Conservation (phyloP, 2,888 invertebrate genomes). For the Cheilosia urbana region DNA sequence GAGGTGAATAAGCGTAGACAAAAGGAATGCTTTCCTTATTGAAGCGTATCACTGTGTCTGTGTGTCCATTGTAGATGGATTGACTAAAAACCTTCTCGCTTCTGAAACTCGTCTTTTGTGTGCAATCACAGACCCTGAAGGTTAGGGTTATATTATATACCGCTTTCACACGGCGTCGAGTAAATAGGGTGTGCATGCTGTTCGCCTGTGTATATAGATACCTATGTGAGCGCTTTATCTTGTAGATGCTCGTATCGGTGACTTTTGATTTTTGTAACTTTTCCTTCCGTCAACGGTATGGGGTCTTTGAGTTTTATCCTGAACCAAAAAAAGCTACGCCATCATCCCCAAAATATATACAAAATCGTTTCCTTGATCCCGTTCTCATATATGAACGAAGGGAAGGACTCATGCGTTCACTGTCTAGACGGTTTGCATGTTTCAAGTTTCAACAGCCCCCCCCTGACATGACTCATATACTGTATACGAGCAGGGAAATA, state of each 20-base stretch:
- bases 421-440: constrained; percentile 72
- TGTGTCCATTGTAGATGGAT: constrained; percentile 64
- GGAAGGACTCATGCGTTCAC: constrained; percentile 25
- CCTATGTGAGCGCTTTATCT: constrained; percentile 27
- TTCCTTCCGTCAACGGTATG: constrained; percentile 26
- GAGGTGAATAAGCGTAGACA: constrained; percentile 59
- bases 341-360: constrained; percentile 11
- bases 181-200: constrained; percentile 54
- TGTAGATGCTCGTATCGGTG: constrained; percentile 45
- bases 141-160: constrained; percentile 72
- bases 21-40: constrained; percentile 65
- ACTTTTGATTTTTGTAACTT: constrained; percentile 60
- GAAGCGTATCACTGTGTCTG: constrained; percentile 72
- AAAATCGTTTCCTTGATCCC: constrained; percentile 55
- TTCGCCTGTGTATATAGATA: not conserved
- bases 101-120: constrained; percentile 46
- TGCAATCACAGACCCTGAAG: constrained; percentile 67
- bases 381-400: not conserved
- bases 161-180: constrained; percentile 25
- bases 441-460: constrained; percentile 38
- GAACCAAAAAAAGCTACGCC: constrained; percentile 30
- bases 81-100: constrained; percentile 2
- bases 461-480: constrained; percentile 54
- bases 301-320: constrained; percentile 13
- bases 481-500: constrained; percentile 41